Evolutionary conservation across 1,140 invertebrate genomes (phyloP), one percentile per base, ranked within the genome.

Genomic region (Listronotus oregonensis): DNA sequence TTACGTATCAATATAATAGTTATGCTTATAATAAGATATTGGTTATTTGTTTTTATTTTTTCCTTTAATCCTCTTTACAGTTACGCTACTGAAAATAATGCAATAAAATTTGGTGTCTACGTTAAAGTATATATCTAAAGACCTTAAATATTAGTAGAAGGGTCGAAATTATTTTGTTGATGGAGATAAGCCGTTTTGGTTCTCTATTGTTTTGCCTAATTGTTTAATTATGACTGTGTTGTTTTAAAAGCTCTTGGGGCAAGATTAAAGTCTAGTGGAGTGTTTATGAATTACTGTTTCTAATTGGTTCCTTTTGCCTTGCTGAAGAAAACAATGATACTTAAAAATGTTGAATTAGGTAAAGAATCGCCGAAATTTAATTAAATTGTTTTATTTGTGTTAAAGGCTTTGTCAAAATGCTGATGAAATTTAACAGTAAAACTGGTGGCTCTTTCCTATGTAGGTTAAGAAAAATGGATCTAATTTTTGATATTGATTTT

Each of bases 141-240:
- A 37, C 17, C n/a, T 34, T 44, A 44, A 64, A 64, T 56, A 64
- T 46, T 64, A 64, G 44, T 27, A 14, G 12, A 43, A 34, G 62
- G 52, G 51, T 56, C 52, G 31, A 57, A 64, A 64, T 56, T 37
- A 57, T 64, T 64, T 56, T 31, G 52, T 64, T 64, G 62, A 64
- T 64, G 52, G 52, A 64, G 62, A 64, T 64, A 64, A 64, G 62
- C 62, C 52, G 62, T 64, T 64, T 64, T 56, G 62, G 62, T 64
- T 55, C 51, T 64, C 62, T 64, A 64, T 64, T 64, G 62, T 64
- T 56, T 64, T 49, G 31, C 42, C 46, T 64, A 64, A 64, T 64
- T 64, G 62, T 64, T 64, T 64, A 64, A 64, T 64, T 64, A 64
- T 64, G 32, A 57, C 62, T 55, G 51, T 47, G 62, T 56, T 64